Base-by-base conservation (phyloP, 2,113 vertebrate species). In the Takifugu bimaculatus region DNA sequence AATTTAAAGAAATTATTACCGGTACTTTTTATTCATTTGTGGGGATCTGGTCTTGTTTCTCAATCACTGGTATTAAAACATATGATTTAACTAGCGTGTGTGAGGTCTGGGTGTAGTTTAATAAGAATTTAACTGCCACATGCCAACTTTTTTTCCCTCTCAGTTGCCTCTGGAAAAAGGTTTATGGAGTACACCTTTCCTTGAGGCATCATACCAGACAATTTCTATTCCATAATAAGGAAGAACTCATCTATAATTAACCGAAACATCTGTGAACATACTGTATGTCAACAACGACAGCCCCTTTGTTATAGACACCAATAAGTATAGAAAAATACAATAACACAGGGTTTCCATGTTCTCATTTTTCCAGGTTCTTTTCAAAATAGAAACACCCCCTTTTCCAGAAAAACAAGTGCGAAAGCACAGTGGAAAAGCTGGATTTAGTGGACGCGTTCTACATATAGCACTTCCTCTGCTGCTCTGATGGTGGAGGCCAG, bases 391-490 rank as follows among this genome's bases (percentile, higher is more conserved):
- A 68, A 50, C 9, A 0, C 5, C 59, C n/a, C 6, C 2, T 26
- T 28, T 50, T 50, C 54, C 28, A 57, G 9, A 32, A 26, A 57
- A 50, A 49, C n/a, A 15, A 0, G 4, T 49, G 4, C 4, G 20
- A 20, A 27, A 43, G n/a, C 52, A 4, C 15, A 26, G 12, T 57
- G 54, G 27, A 75, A 66, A 57, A 44, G 20, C 65, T 61, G 60
- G 13, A 57, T 49, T 53, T 13, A 43, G 13, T 60, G 48, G 20
- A 63, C 44, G 2, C 45, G 20, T 42, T 61, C 48, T 48, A 13
- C 54, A 42, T 28, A 14, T 35, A 32, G 45, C 68, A 62, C 54
- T 78, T 84, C 65, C 65, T 51, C 2, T 67, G 54, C 49, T 49
- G 45, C 49, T 65, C 47, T 78, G 48, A 39, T 10, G 27, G 47